A percentile compares a stretch with the other conserved stretches of the same genome.
phyloP scores from a whole-genome alignment of 2,888 invertebrate genomes.

The Resseliella maxima region DNA sequence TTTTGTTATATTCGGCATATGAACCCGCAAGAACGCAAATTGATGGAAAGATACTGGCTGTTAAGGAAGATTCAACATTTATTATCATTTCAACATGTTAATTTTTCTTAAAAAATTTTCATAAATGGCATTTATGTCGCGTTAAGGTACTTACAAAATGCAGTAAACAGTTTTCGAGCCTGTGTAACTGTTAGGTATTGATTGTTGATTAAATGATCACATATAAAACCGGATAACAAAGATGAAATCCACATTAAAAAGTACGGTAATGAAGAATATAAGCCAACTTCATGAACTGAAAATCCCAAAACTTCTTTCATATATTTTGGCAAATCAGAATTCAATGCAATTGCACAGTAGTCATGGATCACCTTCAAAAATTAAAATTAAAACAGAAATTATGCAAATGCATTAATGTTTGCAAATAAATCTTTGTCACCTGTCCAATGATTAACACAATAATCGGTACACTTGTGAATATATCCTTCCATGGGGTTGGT shows the following conservation, averaged over 20 bases:
- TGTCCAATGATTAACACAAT: slow-evolving; percentile 69
- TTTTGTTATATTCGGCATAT: slow-evolving; percentile 75
- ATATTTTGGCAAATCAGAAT: slow-evolving; percentile 75
- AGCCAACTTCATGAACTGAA: slow-evolving; percentile 72
- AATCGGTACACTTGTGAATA: slow-evolving; percentile 77
- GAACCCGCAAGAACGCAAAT: slow-evolving; percentile 76
- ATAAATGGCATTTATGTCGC: too few relatives aligned
- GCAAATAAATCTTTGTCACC: too few relatives aligned
- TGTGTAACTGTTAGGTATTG: slow-evolving; percentile 71
- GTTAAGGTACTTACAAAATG: slow-evolving; percentile 75
- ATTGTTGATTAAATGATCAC: slow-evolving; percentile 75
- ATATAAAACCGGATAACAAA: slow-evolving; percentile 73
- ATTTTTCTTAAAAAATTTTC: too few relatives aligned
- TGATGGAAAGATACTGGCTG: slow-evolving; percentile 77
- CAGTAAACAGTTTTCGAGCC: slow-evolving; percentile 76
- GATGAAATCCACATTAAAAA: slow-evolving; percentile 73
- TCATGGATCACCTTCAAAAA: slow-evolving; percentile 74
- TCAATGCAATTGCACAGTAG: slow-evolving; percentile 76
- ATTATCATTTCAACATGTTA: too few relatives aligned
- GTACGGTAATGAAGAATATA: slow-evolving; percentile 73
- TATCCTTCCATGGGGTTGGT: slow-evolving; percentile 78
- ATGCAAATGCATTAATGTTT: too few relatives aligned
- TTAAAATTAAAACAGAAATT: too few relatives aligned
- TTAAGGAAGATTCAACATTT: too few relatives aligned
- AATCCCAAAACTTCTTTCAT: slow-evolving; percentile 73